Conservation (phyloP, 2,888 invertebrate species). For the Lamellibrachia satsuma region DNA sequence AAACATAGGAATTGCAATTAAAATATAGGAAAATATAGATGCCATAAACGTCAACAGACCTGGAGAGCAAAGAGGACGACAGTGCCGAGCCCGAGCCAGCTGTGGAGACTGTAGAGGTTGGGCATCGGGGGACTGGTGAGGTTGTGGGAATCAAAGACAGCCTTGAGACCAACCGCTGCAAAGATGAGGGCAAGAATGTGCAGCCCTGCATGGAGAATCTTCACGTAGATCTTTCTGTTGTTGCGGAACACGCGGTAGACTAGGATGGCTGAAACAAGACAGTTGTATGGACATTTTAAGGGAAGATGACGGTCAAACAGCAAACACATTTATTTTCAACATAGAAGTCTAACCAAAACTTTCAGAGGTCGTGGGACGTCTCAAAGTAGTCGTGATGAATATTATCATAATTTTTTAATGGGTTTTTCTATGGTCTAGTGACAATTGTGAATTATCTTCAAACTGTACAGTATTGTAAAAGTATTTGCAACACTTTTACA, state of each 20-base stretch:
- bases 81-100: conserved; percentile 82
- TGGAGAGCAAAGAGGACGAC: conserved; percentile 79
- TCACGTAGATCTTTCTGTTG: conserved; percentile 78
- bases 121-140: conserved; percentile 64
- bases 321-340: not conserved
- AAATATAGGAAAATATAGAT: not conserved
- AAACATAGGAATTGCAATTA: no score
- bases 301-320: not conserved
- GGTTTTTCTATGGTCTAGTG: no score
- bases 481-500: not conserved
- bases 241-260: conserved; percentile 82
- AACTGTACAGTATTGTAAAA: not conserved
- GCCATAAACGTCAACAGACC: conserved; percentile 66
- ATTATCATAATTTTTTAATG: no score
- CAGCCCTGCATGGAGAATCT: conserved; percentile 78
- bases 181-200: conserved; percentile 77
- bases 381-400: no score
- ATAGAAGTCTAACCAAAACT: no score
- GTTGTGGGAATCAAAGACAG: conserved; percentile 84
- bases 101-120: conserved; percentile 74
- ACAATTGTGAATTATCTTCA: no score
- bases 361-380: no score
- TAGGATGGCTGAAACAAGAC: conserved; percentile 75
- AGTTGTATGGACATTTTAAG: not conserved
- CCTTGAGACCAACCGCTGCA: conserved; percentile 76